Conservation (phyloP, 2,113 vertebrate genomes). For the Tylochromis polylepis region DNA sequence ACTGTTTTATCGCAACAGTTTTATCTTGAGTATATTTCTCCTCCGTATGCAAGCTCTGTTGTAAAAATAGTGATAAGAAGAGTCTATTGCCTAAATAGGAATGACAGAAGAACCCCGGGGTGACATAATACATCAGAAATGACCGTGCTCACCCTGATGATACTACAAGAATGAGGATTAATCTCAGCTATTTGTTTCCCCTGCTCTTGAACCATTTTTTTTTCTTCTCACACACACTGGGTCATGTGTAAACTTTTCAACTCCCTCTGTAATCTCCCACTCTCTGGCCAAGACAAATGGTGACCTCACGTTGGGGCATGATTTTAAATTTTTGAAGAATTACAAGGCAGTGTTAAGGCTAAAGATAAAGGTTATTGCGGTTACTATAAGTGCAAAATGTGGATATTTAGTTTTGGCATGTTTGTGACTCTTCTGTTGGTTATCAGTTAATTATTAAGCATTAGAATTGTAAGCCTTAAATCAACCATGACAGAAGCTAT, state of each 20-base stretch:
- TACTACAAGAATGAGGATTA: conserved; percentile 6
- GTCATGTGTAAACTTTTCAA: conserved; percentile 35
- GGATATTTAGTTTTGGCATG: neutral
- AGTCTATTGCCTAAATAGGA: neutral
- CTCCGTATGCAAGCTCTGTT: neutral
- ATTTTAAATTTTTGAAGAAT: conserved; percentile 36
- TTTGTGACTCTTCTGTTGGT: neutral
- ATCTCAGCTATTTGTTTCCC: conserved; percentile 11
- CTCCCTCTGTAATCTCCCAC: conserved; percentile 39
- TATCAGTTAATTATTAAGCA: neutral
- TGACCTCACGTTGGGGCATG: conserved; percentile 31
- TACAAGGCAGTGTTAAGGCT: conserved; percentile 5
- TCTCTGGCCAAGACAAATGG: conserved; percentile 53
- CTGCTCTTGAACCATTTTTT: conserved; percentile 14
- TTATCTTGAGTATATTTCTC: neutral
- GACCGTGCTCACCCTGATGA: conserved; percentile 11
- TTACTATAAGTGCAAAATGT: neutral
- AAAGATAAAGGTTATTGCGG: neutral
- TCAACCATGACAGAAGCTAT: neutral
- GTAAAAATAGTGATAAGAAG: neutral
- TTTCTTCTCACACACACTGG: neutral
- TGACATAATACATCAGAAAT: conserved; percentile 10
- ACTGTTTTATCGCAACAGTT: neutral
- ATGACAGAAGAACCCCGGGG: neutral
- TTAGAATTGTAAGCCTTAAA: neutral